phyloP scores from a whole-genome alignment of 2,797 vertebrate genomes.

The Heteromormyrus szaboi region DNA sequence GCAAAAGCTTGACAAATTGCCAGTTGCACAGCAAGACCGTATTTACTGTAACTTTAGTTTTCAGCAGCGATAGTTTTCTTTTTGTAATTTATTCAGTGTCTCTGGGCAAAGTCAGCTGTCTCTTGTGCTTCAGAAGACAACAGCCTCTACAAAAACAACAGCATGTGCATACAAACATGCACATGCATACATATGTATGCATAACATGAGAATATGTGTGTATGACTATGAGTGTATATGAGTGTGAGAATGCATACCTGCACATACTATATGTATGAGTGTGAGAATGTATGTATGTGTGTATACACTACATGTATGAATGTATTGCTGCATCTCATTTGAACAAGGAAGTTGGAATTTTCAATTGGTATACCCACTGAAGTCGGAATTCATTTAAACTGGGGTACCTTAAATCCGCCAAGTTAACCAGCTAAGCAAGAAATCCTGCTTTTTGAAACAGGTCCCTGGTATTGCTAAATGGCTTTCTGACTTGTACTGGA shows the following conservation, averaged over 20 bases:
- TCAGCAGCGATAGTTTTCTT: not conserved
- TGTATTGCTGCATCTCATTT: not conserved
- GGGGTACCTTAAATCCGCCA: not conserved
- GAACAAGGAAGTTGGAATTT: not conserved
- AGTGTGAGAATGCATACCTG: not conserved
- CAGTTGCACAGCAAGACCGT: not conserved
- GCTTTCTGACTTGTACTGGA: not conserved
- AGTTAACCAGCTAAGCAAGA: not conserved
- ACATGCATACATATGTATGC: conserved; percentile 19
- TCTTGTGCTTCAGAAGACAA: conserved; percentile 29
- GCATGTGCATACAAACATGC: conserved; percentile 34
- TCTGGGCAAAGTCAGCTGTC: conserved; percentile 45
- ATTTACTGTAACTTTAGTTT: not conserved
- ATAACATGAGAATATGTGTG: not conserved
- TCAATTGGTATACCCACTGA: not conserved
- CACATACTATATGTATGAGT: not conserved
- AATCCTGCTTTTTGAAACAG: not conserved
- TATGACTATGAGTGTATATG: not conserved
- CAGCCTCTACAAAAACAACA: conserved; percentile 44
- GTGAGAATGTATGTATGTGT: not conserved
- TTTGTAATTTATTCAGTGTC: conserved; percentile 23
- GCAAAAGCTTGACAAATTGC: not conserved
- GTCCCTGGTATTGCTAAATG: not conserved
- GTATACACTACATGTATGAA: not conserved
- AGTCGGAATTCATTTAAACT: not conserved